These are phyloP conservation scores for Dryobates pubescens DNA, from an alignment of 2,797 vertebrate species.

Conservation along the genomic window DNA sequence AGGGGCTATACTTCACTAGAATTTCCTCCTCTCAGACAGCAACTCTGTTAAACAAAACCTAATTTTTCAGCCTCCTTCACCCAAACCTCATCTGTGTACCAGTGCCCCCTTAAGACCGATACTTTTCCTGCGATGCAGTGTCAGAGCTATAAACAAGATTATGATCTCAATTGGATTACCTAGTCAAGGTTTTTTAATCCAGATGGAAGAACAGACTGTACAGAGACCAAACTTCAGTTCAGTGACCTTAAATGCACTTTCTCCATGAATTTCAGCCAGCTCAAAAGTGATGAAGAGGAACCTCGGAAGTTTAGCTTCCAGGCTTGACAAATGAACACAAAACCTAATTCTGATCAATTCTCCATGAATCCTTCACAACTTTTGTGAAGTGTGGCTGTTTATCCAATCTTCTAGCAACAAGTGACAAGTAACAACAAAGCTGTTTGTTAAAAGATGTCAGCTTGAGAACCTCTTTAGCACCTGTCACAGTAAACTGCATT, in stretches of 20 bases:
- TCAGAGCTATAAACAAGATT: slow-evolving; percentile 41
- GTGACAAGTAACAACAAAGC: neutral
- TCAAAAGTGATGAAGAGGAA: neutral
- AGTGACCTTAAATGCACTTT: neutral
- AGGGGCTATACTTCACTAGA: neutral
- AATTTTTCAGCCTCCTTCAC: neutral
- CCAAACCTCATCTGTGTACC: neutral
- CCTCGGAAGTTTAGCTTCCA: neutral
- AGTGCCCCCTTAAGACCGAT: neutral
- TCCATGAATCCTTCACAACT: neutral
- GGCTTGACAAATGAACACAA: neutral
- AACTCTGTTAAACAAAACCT: neutral
- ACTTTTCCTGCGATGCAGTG: neutral
- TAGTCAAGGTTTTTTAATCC: neutral
- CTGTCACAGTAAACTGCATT: neutral
- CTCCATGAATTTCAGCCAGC: neutral
- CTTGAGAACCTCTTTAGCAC: neutral
- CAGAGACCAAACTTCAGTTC: neutral
- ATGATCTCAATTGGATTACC: slow-evolving; percentile 34
- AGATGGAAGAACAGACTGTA: neutral
- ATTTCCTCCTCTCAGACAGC: neutral
- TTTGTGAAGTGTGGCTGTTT: neutral
- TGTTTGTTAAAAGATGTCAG: neutral
- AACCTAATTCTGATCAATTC: neutral
- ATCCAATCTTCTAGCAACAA: neutral